Base-by-base conservation (phyloP, 2,888 invertebrate genomes). In the Alviniconcha strummeri region DNA sequence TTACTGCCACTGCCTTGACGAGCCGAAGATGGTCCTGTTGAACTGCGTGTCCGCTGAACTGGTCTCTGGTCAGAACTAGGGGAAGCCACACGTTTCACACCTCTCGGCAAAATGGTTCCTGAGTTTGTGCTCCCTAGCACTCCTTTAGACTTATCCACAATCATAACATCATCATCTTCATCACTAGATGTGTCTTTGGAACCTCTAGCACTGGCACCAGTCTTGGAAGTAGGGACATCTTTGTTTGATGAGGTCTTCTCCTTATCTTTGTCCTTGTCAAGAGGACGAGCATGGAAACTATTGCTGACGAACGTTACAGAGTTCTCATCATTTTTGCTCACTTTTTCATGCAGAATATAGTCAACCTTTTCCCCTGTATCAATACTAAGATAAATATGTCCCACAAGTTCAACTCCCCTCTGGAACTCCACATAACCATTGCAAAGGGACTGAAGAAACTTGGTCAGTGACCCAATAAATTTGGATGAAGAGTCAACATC, bases 391-490 rank as follows among this genome's bases (percentile, higher is more conserved):
- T 87, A 87, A 19, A 87, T 81, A 56, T 87, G 87, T 5, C 87
- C 87, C 54, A 85, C 85, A 36, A 87, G 84, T 64, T 87, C 85
- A 78, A 87, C 87, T 77, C 85, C 85, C 71, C 74, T 83, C 64
- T 85, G 83, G 83, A 87, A 87, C 55, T 87, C 87, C 36, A 87
- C 87, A 83, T 85, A 85, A 67, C 87, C 87, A 84, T 87, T 85
- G 74, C 87, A 87, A 17, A 87, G 80, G 11, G 85, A 85, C 81
- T 87, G 87, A 7, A 87, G 76, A 64, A 85, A 85, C 71, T 87
- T 87, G 69, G 85, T 85, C 56, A 87, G 67, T n/a, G 87, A 87
- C n/a, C 83, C 84, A 64, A 87, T 87, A 78, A 87, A 87, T 67
- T 85, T 85, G 11, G 85, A 75, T n/a, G 87, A 85, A 13, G 85